Evolutionary conservation across 2,888 invertebrate species (phyloP), one percentile per base, ranked within the genome.

Genomic region (Xestoiulus laeticollis): DNA sequence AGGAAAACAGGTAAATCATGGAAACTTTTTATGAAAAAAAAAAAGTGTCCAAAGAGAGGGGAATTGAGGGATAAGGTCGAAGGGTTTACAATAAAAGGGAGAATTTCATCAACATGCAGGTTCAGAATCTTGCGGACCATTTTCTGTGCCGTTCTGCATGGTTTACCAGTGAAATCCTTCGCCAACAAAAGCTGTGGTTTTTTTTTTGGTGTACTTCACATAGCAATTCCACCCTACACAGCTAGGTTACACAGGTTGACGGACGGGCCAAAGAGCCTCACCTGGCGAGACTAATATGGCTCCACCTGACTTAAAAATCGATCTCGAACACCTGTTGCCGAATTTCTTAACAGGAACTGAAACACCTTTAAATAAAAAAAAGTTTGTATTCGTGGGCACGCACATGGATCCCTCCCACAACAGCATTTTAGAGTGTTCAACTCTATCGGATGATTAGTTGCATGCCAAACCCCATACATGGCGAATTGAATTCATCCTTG

Each of bases 81-180:
- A 59, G 59, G 59, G 59, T 59, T 59, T 59, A 59, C 59, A 59
- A 59, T 59, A 59, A 59, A 59, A 59, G 59, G 59, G 59, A 59
- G 59, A 59, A 59, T 59, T 12, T 59, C 6, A 59, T 59, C 59
- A 19, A n/a, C n/a, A 59, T 19, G 59, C n/a, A 59, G 59, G n/a
- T n/a, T n/a, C 59, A 5, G n/a, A 59, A 59, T 59, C 59, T 59
- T 59, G n/a, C n/a, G 59, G 19, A 59, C 59, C 59, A 59, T 59
- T 59, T 59, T 59, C 3, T n/a, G 59, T 3, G 5, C 16, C 59
- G 59, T 59, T 59, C 59, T 19, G n/a, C 59, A n/a, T 59, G 59
- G 59, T 59, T n/a, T 59, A 19, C 19, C 59, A 59, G 59, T 5
- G 59, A n/a, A 59, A 59, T 59, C 14, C n/a, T 59, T 19, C 3